Percentiles rank a stretch among this genome's conserved stretches.
phyloP scores from a whole-genome alignment of 2,113 vertebrate genomes.

The Eulemur rufifrons region DNA sequence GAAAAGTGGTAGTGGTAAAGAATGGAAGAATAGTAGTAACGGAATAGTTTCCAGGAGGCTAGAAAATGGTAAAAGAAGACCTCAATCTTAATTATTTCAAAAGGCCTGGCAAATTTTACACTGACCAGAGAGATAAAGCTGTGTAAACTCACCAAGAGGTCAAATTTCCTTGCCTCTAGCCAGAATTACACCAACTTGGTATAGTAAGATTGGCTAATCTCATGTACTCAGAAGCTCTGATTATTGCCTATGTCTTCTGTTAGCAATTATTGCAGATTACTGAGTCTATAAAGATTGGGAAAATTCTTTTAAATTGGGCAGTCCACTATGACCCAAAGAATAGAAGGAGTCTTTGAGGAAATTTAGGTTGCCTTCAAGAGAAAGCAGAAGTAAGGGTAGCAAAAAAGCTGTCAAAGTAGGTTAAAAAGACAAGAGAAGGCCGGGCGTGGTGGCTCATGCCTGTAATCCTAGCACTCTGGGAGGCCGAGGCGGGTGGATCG shows the following conservation, averaged over 20 bases:
- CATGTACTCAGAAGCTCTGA: not conserved
- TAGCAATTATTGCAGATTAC: slow-evolving; percentile 4
- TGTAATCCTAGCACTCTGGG: too few relatives aligned
- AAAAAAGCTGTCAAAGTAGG: not conserved
- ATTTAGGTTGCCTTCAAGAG: slow-evolving; percentile 16
- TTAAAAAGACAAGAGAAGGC: slow-evolving; percentile 24
- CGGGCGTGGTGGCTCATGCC: too few relatives aligned
- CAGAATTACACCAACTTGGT: slow-evolving; percentile 1
- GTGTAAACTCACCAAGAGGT: not conserved
- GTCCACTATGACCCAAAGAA: not conserved
- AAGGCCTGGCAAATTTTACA: not conserved
- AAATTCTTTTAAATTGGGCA: slow-evolving; percentile 15
- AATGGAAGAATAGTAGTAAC: not conserved
- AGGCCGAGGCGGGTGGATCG: too few relatives aligned
- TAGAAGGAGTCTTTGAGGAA: not conserved
- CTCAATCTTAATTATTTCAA: slow-evolving; percentile 28
- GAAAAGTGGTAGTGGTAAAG: not conserved
- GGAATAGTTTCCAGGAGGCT: not conserved
- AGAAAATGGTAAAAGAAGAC: not conserved
- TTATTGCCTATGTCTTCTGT: slow-evolving; percentile 5
- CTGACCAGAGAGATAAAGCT: not conserved
- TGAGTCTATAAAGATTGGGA: not conserved
- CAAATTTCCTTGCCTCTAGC: slow-evolving; percentile 25
- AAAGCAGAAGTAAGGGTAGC: not conserved
- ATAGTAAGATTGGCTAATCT: slow-evolving; percentile 1